These are phyloP conservation scores for Pocillopora verrucosa DNA, from an alignment of 64 coral and sea anemone species.

Conservation along the genomic window DNA sequence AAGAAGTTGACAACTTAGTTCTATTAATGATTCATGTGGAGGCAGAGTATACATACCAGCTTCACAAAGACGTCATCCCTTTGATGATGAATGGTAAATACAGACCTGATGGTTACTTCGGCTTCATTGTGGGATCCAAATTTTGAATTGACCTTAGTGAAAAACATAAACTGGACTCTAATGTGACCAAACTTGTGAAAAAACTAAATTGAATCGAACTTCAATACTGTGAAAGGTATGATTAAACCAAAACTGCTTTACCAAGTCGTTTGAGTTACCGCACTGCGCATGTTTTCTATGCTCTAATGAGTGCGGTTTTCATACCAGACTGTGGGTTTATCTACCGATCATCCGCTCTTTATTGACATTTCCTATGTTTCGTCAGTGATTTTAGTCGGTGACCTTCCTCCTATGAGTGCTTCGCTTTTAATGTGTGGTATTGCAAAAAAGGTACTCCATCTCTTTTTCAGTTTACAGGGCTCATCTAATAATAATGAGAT, in stretches of 20 bases:
- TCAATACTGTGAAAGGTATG: constrained; percentile 34
- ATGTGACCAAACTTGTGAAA: constrained; percentile 47
- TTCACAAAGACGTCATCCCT: constrained; percentile 55
- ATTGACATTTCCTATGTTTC: too few relatives aligned
- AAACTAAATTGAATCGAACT: constrained; percentile 45
- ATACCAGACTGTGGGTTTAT: too few relatives aligned
- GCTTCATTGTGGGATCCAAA: constrained; percentile 69
- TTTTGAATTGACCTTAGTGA: constrained; percentile 85
- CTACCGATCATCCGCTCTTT: too few relatives aligned
- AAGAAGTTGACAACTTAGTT: neutral
- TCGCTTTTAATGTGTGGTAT: too few relatives aligned
- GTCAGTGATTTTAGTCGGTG: too few relatives aligned
- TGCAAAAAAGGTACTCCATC: too few relatives aligned
- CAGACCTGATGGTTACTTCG: constrained; percentile 61
- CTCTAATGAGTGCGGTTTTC: too few relatives aligned
- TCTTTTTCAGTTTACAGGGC: too few relatives aligned
- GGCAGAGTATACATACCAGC: constrained; percentile 64
- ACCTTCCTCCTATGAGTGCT: too few relatives aligned
- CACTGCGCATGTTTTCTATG: too few relatives aligned
- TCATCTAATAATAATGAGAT: too few relatives aligned
- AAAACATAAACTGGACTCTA: constrained; percentile 60
- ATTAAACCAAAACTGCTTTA: neutral
- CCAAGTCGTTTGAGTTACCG: too few relatives aligned
- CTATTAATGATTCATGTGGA: constrained; percentile 16
- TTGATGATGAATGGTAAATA: constrained; percentile 66